Evolutionary conservation across 1,140 invertebrate species (phyloP).

Genomic region (Heliconius melpomene): DNA sequence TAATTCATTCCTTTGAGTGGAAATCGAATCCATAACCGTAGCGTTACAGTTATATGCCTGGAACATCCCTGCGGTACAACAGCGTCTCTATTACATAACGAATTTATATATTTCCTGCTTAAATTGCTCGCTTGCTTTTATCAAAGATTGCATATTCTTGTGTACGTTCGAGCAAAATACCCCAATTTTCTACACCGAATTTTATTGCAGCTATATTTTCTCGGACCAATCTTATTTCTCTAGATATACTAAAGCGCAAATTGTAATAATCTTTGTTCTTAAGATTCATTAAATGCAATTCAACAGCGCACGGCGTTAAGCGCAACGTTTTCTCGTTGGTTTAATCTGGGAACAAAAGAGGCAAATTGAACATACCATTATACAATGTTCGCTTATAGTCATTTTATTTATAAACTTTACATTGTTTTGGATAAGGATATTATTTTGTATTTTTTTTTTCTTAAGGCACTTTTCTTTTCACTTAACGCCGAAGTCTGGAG

Average conservation of each 20-base stretch:
- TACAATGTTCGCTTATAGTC: neutral
- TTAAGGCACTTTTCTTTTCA: too few relatives aligned
- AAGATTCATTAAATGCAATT: conserved; percentile 5
- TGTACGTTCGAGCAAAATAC: neutral
- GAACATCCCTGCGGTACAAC: too few relatives aligned
- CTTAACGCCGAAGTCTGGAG: too few relatives aligned
- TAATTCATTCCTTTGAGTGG: too few relatives aligned
- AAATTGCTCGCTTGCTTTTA: neutral
- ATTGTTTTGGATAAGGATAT: too few relatives aligned
- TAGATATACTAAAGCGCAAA: neutral
- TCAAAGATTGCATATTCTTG: neutral
- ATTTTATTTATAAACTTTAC: neutral
- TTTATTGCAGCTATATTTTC: conserved; percentile 13
- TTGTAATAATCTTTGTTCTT: neutral
- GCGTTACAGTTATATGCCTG: too few relatives aligned
- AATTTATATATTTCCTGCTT: neutral
- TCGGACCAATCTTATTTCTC: neutral
- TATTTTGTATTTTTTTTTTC: too few relatives aligned
- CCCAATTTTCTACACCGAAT: neutral
- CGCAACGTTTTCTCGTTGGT: neutral
- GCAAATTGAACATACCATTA: neutral
- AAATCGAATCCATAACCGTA: too few relatives aligned
- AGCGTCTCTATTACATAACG: neutral
- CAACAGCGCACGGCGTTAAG: neutral
- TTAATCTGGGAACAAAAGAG: neutral